Percentiles rank a stretch among this genome's conserved stretches.
These are phyloP conservation scores for Vicugna pacos DNA, from an alignment of 2,113 vertebrate species.

Conservation along the genomic window DNA sequence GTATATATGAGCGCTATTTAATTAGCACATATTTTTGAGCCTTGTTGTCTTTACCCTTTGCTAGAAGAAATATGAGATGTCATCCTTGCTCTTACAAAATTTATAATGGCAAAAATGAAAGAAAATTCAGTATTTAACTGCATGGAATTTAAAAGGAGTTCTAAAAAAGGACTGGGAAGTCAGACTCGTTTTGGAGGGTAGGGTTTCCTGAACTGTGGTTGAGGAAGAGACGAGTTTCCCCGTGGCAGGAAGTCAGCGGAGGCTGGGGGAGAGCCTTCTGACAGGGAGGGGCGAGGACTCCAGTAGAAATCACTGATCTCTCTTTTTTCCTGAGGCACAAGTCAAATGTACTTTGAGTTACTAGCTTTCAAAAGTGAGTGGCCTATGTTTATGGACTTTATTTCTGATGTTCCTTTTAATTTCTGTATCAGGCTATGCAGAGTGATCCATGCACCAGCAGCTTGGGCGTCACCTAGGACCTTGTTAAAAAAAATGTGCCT, in stretches of 20 bases:
- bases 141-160: conserved; percentile 20
- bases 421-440: neutral
- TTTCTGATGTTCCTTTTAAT: neutral
- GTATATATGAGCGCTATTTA: neutral
- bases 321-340: neutral
- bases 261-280: neutral
- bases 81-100: conserved; percentile 26
- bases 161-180: neutral
- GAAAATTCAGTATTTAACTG: neutral
- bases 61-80: neutral
- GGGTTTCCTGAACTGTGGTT: neutral
- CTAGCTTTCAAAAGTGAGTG: neutral
- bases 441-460: neutral
- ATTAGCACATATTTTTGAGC: neutral
- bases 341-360: neutral
- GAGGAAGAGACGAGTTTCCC: neutral
- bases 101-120: conserved; percentile 10
- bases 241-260: neutral
- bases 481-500: neutral
- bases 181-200: neutral
- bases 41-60: neutral
- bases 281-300: neutral
- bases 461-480: neutral
- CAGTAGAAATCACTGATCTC: neutral
- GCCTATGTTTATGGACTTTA: neutral